These are phyloP conservation scores for Deilephila porcellus DNA, from an alignment of 2,888 invertebrate species.

Conservation along the genomic window DNA sequence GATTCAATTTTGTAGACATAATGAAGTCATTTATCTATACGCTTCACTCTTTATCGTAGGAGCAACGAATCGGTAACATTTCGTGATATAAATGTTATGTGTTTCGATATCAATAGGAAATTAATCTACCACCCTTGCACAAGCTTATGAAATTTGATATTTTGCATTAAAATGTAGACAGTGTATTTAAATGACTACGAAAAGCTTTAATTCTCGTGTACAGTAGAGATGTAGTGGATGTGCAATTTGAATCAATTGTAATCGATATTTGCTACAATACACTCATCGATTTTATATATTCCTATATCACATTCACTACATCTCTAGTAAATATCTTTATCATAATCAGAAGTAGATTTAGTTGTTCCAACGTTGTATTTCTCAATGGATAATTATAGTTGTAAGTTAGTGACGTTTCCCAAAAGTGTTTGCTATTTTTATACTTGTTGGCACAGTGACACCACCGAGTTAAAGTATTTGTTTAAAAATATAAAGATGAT, in stretches of 20 bases:
- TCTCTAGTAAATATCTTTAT: background rate
- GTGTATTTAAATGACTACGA: slow-evolving; percentile 35
- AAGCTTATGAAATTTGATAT: background rate
- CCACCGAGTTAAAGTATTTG: slow-evolving; percentile 21
- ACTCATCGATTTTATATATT: background rate
- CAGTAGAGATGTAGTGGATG: background rate
- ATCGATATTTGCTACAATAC: background rate
- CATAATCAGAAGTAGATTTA: slow-evolving; percentile 2
- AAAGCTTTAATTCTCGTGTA: slow-evolving; percentile 37
- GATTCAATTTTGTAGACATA: slow-evolving; percentile 20
- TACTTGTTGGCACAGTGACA: slow-evolving; percentile 23
- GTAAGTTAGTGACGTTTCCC: slow-evolving; percentile 19
- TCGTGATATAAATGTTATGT: slow-evolving; percentile 32
- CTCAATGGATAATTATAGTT: slow-evolving; percentile 7
- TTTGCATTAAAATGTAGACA: slow-evolving; percentile 25
- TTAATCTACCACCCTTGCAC: slow-evolving; percentile 12
- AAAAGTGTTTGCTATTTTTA: slow-evolving; percentile 19
- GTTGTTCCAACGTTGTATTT: slow-evolving; percentile 4
- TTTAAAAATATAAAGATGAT: slow-evolving; percentile 2
- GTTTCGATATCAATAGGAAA: slow-evolving; percentile 14
- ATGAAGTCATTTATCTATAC: slow-evolving; percentile 11
- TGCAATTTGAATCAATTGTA: background rate
- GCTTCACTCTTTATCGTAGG: slow-evolving; percentile 31
- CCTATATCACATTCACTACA: background rate
- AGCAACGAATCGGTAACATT: slow-evolving; percentile 33